Conservation (phyloP, 2,888 invertebrate species). For the Arge pagana region DNA sequence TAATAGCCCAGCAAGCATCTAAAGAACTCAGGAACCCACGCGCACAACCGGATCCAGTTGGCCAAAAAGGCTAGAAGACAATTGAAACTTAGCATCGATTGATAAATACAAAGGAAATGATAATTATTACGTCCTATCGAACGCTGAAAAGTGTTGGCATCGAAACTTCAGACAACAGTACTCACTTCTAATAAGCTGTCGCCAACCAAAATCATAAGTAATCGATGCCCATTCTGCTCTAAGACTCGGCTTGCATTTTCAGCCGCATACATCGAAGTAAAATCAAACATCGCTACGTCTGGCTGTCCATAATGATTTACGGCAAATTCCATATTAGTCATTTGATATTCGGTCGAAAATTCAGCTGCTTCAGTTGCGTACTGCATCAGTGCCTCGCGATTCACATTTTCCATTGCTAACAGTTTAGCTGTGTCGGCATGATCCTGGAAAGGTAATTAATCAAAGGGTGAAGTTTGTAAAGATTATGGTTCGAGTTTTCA, state of each 20-base stretch:
- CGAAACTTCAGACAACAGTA: not conserved
- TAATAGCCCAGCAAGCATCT: slow-evolving; percentile 95
- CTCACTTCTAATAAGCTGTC: slow-evolving; percentile 90
- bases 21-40: slow-evolving; percentile 94
- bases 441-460: slow-evolving; percentile 68
- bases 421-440: slow-evolving; percentile 87
- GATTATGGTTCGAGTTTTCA: not conserved
- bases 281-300: slow-evolving; percentile 98
- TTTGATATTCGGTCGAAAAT: slow-evolving; percentile 86
- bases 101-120: not conserved
- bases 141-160: not conserved
- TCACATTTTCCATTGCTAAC: slow-evolving; percentile 86
- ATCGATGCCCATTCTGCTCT: slow-evolving; percentile 73
- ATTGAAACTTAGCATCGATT: not conserved
- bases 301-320: slow-evolving; percentile 97
- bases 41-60: slow-evolving; percentile 97
- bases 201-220: slow-evolving; percentile 90
- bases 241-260: slow-evolving; percentile 91
- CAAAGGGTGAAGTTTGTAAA: not conserved
- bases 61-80: slow-evolving; percentile 88
- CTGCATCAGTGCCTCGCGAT: slow-evolving; percentile 83
- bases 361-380: slow-evolving; percentile 96
- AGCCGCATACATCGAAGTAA: slow-evolving; percentile 97
- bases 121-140: not conserved
- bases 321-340: slow-evolving; percentile 90